These are phyloP conservation scores for Limnothrissa miodon DNA, from an alignment of 2,113 vertebrate species.

Conservation along the genomic window DNA sequence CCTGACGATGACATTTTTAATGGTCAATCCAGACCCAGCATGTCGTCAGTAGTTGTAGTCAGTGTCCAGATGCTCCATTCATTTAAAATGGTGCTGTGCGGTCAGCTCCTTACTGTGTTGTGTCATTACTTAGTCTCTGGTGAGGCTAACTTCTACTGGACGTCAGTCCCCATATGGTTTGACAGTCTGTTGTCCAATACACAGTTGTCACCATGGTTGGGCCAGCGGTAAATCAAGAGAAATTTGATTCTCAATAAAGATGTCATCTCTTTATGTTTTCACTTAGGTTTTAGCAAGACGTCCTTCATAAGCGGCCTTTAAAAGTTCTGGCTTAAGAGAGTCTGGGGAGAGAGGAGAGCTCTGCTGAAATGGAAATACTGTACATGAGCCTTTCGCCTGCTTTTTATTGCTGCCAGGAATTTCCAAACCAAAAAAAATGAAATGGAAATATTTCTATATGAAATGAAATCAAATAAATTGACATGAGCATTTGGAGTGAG, in stretches of 20 bases:
- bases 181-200: constrained; percentile 9
- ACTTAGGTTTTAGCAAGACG: constrained; percentile 1
- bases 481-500: constrained; percentile 8
- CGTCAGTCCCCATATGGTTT: not conserved
- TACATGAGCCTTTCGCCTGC: not conserved
- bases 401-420: constrained; percentile 28
- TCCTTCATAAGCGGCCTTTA: not conserved
- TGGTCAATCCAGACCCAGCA: not conserved
- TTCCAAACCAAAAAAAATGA: constrained; percentile 16
- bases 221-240: not conserved
- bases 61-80: not conserved
- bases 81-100: not conserved
- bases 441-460: constrained; percentile 24
- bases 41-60: not conserved
- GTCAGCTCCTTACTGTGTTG: not conserved
- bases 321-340: not conserved
- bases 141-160: not conserved
- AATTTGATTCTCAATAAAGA: constrained; percentile 9
- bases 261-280: constrained; percentile 17
- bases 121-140: not conserved
- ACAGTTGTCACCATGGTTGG: not conserved
- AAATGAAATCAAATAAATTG: constrained; percentile 27
- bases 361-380: constrained; percentile 5
- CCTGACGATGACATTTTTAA: not conserved
- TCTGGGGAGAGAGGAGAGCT: not conserved